Evolutionary conservation across 2,888 invertebrate species (phyloP), one percentile per base, ranked within the genome.

Genomic region (Argyra leucocephala): DNA sequence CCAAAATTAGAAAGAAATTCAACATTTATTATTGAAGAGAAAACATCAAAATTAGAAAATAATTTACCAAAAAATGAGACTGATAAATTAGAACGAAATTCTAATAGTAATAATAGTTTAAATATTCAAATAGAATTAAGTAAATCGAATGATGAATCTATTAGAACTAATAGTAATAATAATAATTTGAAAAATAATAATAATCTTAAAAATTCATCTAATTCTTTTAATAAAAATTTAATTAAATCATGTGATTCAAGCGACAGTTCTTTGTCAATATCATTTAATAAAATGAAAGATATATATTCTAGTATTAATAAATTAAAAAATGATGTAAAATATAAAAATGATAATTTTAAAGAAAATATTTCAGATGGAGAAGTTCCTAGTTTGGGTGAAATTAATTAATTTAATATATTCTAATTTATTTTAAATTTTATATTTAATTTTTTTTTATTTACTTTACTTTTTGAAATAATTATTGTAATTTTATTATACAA

Each of bases 321-420:
- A 18, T 5, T 48, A 18, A 24, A 61, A 61, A 61, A 10, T 18
- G 10, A 60, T 5, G 15, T 24, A 18, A 23, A 26, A 18, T 24
- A 9, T 2, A 61, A 61, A 24, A 10, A 26, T 31, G n/a, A 21
- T 21, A 31, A 21, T 15, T 21, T 6, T 26, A 26, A 61, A 26
- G 24, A 23, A 9, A 61, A 31, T 61, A 9, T 61, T 21, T 61
- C 61, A 21, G 63, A 63, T 26, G 63, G 63, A 3, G 63, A 63
- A 63, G 57, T 63, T 57, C n/a, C 18, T 21, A 63, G 63, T 57
- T 57, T 63, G n/a, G 63, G 63, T 12, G 63, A 63, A 63, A 58
- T 63, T 31, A 31, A n/a, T 26, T n/a, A 26, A n/a, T 61, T 61
- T 61, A n/a, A 22, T 37, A 9, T 15, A 37, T 9, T 15, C 3